Evolutionary conservation across 1,140 invertebrate species (phyloP).

Genomic region (Drosophila kanapiae): DNA sequence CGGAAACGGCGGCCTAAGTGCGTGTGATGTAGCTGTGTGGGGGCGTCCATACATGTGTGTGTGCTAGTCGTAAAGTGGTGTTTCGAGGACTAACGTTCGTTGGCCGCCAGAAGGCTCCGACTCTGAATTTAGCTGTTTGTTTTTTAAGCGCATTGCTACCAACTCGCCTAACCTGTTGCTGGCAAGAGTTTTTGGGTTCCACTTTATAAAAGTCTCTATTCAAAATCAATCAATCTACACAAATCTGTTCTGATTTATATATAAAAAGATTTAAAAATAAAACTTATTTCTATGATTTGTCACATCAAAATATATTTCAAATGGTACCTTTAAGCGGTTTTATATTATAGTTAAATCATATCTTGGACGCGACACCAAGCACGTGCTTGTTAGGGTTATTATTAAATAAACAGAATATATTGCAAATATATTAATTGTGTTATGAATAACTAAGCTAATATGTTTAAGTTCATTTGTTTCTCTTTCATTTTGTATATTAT

Average conservation of each 20-base stretch:
- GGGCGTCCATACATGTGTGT: conserved; percentile 26
- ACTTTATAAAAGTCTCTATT: background rate
- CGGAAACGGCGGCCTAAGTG: conserved; percentile 68
- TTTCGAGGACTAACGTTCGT: conserved; percentile 31
- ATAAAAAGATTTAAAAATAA: background rate
- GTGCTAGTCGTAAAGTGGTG: conserved; percentile 64
- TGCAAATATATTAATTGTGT: too few relatives aligned
- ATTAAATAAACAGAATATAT: too few relatives aligned
- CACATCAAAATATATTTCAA: background rate
- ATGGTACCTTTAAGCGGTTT: too few relatives aligned
- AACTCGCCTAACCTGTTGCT: conserved; percentile 37
- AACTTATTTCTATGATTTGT: background rate
- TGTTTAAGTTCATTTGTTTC: too few relatives aligned
- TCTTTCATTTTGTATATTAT: too few relatives aligned
- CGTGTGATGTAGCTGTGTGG: conserved; percentile 20
- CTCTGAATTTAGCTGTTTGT: conserved; percentile 31
- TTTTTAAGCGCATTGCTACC: conserved; percentile 9
- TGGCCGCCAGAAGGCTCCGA: conserved; percentile 2
- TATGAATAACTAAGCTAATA: too few relatives aligned
- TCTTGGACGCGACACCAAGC: too few relatives aligned
- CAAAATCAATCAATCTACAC: background rate
- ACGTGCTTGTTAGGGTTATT: too few relatives aligned
- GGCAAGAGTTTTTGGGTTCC: background rate
- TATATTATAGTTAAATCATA: too few relatives aligned
- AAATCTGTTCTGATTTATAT: background rate